phyloP scores from a whole-genome alignment of 2,888 invertebrate species.

The Pollenia labialis region DNA sequence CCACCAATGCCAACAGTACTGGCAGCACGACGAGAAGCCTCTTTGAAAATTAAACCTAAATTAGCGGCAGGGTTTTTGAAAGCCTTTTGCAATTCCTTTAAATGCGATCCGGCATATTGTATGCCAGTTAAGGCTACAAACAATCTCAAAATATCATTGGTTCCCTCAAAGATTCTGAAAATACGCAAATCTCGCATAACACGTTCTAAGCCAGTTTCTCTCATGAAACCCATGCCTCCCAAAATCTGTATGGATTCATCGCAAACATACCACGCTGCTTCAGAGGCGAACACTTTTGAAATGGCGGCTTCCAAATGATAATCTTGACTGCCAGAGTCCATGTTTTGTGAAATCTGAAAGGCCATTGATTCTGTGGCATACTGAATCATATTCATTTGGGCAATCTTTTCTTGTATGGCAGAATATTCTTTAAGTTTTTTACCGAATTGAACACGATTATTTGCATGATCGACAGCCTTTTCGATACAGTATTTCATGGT shows the following conservation, averaged over 20 bases:
- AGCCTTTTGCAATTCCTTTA: slow-evolving; percentile 96
- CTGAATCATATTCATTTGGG: slow-evolving; percentile 95
- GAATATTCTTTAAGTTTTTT: slow-evolving; percentile 92
- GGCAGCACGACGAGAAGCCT: slow-evolving; percentile 92
- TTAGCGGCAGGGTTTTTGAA: slow-evolving; percentile 96
- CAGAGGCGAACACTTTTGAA: slow-evolving; percentile 96
- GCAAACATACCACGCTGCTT: slow-evolving; percentile 97
- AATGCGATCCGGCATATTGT: slow-evolving; percentile 96
- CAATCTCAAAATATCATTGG: slow-evolving; percentile 97
- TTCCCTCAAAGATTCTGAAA: slow-evolving; percentile 99
- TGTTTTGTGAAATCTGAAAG: slow-evolving; percentile 97
- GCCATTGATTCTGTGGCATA: slow-evolving; percentile 97
- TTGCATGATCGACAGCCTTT: slow-evolving; percentile 97
- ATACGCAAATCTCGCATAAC: slow-evolving; percentile 97
- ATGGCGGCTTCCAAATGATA: slow-evolving; percentile 99
- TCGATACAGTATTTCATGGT: slow-evolving; percentile 95
- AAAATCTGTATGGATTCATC: slow-evolving; percentile 99
- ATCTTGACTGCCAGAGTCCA: slow-evolving; percentile 96
- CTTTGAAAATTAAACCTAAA: slow-evolving; percentile 94
- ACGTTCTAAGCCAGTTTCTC: slow-evolving; percentile 94
- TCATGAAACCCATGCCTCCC: slow-evolving; percentile 99
- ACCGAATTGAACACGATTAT: slow-evolving; percentile 94
- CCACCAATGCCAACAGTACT: slow-evolving; percentile 91
- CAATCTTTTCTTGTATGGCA: slow-evolving; percentile 95
- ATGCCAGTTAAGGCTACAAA: slow-evolving; percentile 99